These are phyloP conservation scores for Cataglyphis rosenhaueri DNA, from an alignment of 2,888 invertebrate species.

Conservation along the genomic window DNA sequence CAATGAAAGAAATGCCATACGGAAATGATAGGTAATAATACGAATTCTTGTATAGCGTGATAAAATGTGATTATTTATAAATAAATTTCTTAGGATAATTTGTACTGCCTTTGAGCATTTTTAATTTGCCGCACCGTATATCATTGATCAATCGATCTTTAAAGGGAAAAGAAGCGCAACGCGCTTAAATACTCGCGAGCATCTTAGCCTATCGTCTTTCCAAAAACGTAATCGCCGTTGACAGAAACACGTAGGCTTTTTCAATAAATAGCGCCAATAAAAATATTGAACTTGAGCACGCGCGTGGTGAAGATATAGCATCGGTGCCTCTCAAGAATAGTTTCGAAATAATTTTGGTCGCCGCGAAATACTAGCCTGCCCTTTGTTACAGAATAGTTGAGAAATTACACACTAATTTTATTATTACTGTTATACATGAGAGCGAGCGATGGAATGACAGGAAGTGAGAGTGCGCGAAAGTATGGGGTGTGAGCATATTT, in stretches of 20 bases:
- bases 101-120: constrained; percentile 76
- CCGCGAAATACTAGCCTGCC: constrained; percentile 64
- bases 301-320: constrained; percentile 35
- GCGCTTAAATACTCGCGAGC: neutral
- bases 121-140: constrained; percentile 62
- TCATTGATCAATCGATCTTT: constrained; percentile 39
- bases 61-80: constrained; percentile 81
- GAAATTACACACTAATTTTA: constrained; percentile 74
- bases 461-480: constrained; percentile 67
- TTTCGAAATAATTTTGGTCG: constrained; percentile 41
- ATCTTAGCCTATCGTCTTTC: neutral
- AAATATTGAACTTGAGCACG: constrained; percentile 26
- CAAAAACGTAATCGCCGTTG: neutral
- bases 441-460: constrained; percentile 68
- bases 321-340: constrained; percentile 49
- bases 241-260: neutral
- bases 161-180: neutral
- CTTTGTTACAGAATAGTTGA: constrained; percentile 76
- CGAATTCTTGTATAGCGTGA: constrained; percentile 72
- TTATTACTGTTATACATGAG: constrained; percentile 70
- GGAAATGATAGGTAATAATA: constrained; percentile 57
- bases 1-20: constrained; percentile 58
- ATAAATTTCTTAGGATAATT: constrained; percentile 77
- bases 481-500: constrained; percentile 68
- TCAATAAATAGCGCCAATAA: neutral